Base-by-base conservation (phyloP, 2,888 invertebrate genomes). In the Lasioglossum marginatum region DNA sequence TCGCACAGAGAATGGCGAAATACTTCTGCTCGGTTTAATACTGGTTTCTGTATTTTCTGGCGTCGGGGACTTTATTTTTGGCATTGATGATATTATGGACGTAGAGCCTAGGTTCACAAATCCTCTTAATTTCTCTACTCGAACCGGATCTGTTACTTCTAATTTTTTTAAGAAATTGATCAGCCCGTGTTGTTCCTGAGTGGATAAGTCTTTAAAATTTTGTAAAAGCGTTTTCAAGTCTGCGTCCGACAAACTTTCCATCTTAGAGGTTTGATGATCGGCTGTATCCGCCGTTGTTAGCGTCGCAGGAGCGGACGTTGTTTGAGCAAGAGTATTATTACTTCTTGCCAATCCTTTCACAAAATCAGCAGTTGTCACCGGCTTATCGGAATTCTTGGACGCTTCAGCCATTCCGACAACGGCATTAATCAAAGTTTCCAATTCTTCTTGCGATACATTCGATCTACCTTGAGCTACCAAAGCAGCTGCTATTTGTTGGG, bases 81-180 rank as follows among this genome's bases (percentile, higher is more conserved):
- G 79, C 68, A 63, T 43, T 0, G 85, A 74, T 1, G 88, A 79
- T 4, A 87, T 31, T 40, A 92, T 89, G 40, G 91, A 83, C 14
- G 91, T 90, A 0, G 93, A 90, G 4, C 96, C 96, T 23, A 97
- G 93, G 94, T 97, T 97, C 0, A 98, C 98, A 94, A 97, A 98
- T 93, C 97, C 97, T 14, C 98, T 95, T 70, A 98, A 94, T 88
- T 97, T 96, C 92, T 98, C 98, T 0, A 98, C 98, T n/a, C 98
- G 96, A 66, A 96, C 95, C 0, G 98, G 97, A 93, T 98, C 97
- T 4, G 96, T 96, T 0, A 97, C 97, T 94, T 98, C 98, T 63
- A 98, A 94, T 93, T 98, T 98, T 93, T 98, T 98, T 83, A 98
- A 94, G 93, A 98, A 98, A 0, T 97, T 97, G 52, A 98, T 98